phyloP scores from a whole-genome alignment of 2,888 invertebrate species.

The Idaea dimidiata region DNA sequence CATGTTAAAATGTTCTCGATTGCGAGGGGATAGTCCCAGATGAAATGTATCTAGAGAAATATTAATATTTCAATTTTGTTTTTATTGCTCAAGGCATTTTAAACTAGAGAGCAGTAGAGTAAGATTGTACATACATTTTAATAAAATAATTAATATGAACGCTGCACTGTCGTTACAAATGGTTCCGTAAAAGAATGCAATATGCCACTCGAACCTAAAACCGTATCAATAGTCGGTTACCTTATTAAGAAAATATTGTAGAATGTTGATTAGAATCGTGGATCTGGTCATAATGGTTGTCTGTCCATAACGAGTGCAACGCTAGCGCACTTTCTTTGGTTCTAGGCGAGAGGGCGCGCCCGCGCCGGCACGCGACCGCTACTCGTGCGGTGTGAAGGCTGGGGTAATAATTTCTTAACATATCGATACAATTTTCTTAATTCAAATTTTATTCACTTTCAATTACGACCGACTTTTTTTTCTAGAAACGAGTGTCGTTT shows the following conservation, averaged over 20 bases:
- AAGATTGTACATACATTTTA: neutral
- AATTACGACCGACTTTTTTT: too few species aligned
- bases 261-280: slow-evolving; percentile 27
- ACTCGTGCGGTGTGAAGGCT: slow-evolving; percentile 45
- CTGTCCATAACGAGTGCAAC: slow-evolving; percentile 28
- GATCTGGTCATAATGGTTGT: slow-evolving; percentile 23
- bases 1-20: too few species aligned
- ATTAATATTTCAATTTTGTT: too few species aligned
- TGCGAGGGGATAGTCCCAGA: too few species aligned
- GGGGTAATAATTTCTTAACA: neutral
- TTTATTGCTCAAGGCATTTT: too few species aligned
- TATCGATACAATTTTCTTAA: slow-evolving; percentile 23
- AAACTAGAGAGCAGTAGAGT: too few species aligned
- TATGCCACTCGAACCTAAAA: neutral
- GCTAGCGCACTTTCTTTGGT: slow-evolving; percentile 56
- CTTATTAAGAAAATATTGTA: slow-evolving; percentile 34
- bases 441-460: neutral
- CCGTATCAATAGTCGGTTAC: slow-evolving; percentile 4
- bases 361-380: slow-evolving; percentile 74
- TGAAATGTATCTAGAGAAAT: too few species aligned
- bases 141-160: neutral
- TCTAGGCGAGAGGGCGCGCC: slow-evolving; percentile 54
- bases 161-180: neutral
- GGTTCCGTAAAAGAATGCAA: neutral
- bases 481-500: neutral